A percentile compares a stretch with the other conserved stretches of the same genome.
Conservation (phyloP, 2,888 invertebrate genomes). For the Sinopyrophorus schimmeli region DNA sequence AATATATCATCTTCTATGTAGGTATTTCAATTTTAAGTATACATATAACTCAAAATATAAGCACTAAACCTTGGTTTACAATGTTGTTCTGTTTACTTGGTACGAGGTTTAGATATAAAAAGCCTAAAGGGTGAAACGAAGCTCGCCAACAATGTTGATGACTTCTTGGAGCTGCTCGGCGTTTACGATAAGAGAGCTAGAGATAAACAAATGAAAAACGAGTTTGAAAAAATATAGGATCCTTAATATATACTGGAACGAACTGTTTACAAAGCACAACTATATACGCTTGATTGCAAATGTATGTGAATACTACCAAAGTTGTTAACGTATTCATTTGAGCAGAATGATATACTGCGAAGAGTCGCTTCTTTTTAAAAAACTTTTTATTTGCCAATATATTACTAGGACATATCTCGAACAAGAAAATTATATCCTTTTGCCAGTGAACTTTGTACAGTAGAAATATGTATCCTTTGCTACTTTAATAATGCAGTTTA, state of each 20-base stretch:
- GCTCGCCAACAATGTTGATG: conserved; percentile 32
- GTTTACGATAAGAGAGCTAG: conserved; percentile 39
- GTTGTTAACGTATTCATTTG: conserved; percentile 26
- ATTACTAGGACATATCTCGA: no score
- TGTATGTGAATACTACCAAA: conserved; percentile 28
- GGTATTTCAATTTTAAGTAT: no score
- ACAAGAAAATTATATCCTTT: no score
- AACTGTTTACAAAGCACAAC: conserved; percentile 38
- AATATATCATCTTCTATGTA: no score
- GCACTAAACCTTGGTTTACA: conserved; percentile 24
- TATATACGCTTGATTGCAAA: conserved; percentile 30
- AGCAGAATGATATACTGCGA: conserved; percentile 29
- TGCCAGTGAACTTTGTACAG: no score
- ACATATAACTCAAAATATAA: no score
- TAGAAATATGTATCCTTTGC: no score
- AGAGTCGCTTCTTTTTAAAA: conserved; percentile 2
- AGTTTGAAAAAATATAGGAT: conserved; percentile 42
- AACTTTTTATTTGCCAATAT: conserved; percentile 12
- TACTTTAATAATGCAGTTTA: no score
- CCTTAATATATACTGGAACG: conserved; percentile 43
- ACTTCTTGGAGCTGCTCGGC: conserved; percentile 34
- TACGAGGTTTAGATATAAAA: conserved; percentile 30
- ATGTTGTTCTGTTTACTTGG: conserved; percentile 29
- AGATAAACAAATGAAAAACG: conserved; percentile 53
- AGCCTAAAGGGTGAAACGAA: conserved; percentile 28